phyloP scores from a whole-genome alignment of 2,888 invertebrate species.

The Eucriotettix oculatus region DNA sequence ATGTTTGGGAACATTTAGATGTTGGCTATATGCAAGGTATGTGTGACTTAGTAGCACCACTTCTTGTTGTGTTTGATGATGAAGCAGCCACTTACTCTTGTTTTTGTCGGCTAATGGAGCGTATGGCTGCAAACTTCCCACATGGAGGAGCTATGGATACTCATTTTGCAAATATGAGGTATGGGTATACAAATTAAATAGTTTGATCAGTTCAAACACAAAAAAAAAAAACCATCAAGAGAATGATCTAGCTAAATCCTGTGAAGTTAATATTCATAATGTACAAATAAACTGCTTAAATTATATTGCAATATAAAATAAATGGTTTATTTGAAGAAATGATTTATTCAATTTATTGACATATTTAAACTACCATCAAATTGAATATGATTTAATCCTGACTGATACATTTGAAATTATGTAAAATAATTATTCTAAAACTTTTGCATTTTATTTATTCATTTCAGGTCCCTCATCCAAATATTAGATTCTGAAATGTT shows the following conservation, averaged over 20 bases:
- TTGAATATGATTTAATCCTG: not conserved
- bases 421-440: too few species aligned
- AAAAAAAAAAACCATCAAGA: too few species aligned
- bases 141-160: conserved; percentile 89
- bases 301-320: too few species aligned
- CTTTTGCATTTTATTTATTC: not conserved
- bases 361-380: not conserved
- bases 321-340: too few species aligned
- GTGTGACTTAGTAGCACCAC: conserved; percentile 88
- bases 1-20: conserved; percentile 90
- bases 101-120: conserved; percentile 77
- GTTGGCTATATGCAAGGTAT: conserved; percentile 95
- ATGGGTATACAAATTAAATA: not conserved
- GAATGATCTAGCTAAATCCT: too few species aligned
- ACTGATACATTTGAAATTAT: not conserved
- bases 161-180: conserved; percentile 89
- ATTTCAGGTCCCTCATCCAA: conserved; percentile 52
- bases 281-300: too few species aligned
- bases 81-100: conserved; percentile 83
- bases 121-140: conserved; percentile 84
- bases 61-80: conserved; percentile 82
- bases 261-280: too few species aligned
- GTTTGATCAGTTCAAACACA: too few species aligned
- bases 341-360: not conserved
- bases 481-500: conserved; percentile 87